Evolutionary conservation across 1,140 invertebrate species (phyloP).

Genomic region (Papilio xuthus): DNA sequence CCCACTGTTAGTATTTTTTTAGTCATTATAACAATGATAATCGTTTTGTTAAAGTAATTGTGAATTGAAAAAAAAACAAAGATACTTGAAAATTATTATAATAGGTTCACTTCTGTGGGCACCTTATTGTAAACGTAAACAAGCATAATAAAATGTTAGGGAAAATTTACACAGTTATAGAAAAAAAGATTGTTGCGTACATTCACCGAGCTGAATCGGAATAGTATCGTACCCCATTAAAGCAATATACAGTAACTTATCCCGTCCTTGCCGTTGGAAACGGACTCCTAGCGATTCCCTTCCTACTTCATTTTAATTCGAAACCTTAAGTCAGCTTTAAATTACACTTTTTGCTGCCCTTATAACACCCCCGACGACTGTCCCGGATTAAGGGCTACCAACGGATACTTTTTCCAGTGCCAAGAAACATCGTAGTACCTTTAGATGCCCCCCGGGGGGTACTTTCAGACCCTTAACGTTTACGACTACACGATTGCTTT

Average conservation of each 20-base stretch:
- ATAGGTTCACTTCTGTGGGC: neutral
- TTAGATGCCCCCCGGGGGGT: constrained; percentile 73
- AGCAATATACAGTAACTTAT: constrained; percentile 38
- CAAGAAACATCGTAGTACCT: constrained; percentile 73
- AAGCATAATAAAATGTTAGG: neutral
- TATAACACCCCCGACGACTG: constrained; percentile 73
- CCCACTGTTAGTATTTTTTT: too few species aligned
- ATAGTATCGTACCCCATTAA: constrained; percentile 31
- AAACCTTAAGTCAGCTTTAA: constrained; percentile 79
- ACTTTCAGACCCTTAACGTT: constrained; percentile 79
- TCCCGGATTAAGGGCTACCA: constrained; percentile 70
- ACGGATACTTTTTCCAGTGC: constrained; percentile 74
- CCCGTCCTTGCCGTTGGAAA: constrained; percentile 3
- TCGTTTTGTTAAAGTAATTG: too few species aligned
- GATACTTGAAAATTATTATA: too few species aligned
- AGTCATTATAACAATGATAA: too few species aligned
- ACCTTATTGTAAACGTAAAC: neutral
- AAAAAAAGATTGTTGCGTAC: constrained; percentile 1
- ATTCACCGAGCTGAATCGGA: constrained; percentile 15
- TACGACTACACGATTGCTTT: constrained; percentile 81
- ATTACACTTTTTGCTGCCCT: constrained; percentile 77
- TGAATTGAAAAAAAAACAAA: too few species aligned
- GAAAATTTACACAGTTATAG: constrained; percentile 2
- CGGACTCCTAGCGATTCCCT: constrained; percentile 29
- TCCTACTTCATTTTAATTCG: constrained; percentile 77